Percentiles rank a stretch among this genome's conserved stretches.
These are phyloP conservation scores for Ostrea denselamellosa DNA, from an alignment of 1,140 invertebrate genomes.

Conservation along the genomic window DNA sequence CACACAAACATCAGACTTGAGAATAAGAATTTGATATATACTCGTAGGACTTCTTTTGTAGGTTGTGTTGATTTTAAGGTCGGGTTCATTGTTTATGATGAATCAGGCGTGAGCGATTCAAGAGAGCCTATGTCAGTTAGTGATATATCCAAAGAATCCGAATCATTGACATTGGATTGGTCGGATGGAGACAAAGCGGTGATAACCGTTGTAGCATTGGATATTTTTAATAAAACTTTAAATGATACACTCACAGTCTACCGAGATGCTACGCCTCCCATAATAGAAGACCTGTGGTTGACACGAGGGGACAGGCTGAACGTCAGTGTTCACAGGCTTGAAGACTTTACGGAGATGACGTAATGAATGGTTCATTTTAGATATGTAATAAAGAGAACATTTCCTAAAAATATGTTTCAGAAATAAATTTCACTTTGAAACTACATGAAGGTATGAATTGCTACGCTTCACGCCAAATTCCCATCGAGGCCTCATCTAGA, in stretches of 20 bases:
- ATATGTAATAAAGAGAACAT: too few species aligned
- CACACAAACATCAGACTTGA: neutral
- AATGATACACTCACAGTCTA: conserved; percentile 43
- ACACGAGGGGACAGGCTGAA: conserved; percentile 50
- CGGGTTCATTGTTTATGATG: conserved; percentile 31
- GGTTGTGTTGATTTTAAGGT: conserved; percentile 53
- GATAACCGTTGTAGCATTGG: conserved; percentile 40
- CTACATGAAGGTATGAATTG: too few species aligned
- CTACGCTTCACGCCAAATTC: too few species aligned
- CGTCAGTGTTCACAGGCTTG: conserved; percentile 49
- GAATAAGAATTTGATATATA: neutral
- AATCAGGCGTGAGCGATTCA: conserved; percentile 30
- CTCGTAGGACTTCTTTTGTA: neutral
- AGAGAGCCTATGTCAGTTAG: conserved; percentile 39
- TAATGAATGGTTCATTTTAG: neutral
- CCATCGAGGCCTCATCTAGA: too few species aligned
- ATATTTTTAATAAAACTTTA: conserved; percentile 31
- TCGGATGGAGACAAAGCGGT: conserved; percentile 48
- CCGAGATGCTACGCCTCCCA: conserved; percentile 48
- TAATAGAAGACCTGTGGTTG: conserved; percentile 52
- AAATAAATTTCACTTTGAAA: too few species aligned
- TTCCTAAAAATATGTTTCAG: too few species aligned
- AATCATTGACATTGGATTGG: conserved; percentile 43
- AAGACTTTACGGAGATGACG: conserved; percentile 52
- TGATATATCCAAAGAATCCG: conserved; percentile 47